Base-by-base conservation (phyloP, 2,113 vertebrate genomes). In the Mastomys coucha region DNA sequence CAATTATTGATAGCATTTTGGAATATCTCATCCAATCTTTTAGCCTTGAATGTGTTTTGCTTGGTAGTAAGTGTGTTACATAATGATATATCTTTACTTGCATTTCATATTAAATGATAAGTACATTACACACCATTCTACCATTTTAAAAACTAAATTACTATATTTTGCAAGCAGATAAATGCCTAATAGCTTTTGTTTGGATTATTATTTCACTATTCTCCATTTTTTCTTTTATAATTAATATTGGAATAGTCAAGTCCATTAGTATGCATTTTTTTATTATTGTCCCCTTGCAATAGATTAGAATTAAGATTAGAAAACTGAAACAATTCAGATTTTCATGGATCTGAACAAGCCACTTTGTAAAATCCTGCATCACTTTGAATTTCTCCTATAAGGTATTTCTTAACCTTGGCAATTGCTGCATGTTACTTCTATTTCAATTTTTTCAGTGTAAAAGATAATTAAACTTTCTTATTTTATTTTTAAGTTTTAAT, bases 151-250 rank as follows among this genome's bases (percentile, higher is more conserved):
- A 63, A 42, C 56, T 63, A 63, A 84, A 39, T 84, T 9, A 63
- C 36, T 39, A 16, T 77, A 51, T 78, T 51, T 51, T 78, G 45
- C 22, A 45, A 76, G 73, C 49, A 28, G 28, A 78, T 63, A 82
- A 39, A 11, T 9, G 0, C 28, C 42, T 77, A 58, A 69, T 11
- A 2, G 36, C 33, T 92, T 53, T 11, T 95, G 85, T 86, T 80
- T 87, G 51, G 16, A 77, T 77, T 42, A 84, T 89, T 90, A 88
- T 94, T 95, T 95, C 72, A 49, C 49, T 26, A 73, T 82, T 70
- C 11, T 14, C 53, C 2, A 80, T 70, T 7, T 80, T 80, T 89
- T 91, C 87, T 88, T 2, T 88, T 88, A 69, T 42, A 88, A 81
- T 70, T 70, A 77, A 82, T 88, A 51, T 51, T 80, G 3, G 36